Evolutionary conservation across 2,113 vertebrate genomes (phyloP).

Genomic region (Cathartes aura): DNA sequence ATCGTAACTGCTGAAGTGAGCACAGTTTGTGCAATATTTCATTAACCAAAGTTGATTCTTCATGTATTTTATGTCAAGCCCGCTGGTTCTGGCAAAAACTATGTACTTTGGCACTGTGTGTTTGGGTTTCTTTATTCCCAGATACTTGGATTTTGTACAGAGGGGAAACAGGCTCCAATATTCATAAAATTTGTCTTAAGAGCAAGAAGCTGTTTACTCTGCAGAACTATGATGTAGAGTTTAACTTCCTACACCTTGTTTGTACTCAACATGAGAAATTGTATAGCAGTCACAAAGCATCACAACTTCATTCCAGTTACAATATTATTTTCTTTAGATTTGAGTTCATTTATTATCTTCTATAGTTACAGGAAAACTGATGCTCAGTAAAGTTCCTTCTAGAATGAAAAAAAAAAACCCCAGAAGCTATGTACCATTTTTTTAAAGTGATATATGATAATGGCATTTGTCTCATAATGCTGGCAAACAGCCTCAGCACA

Average conservation of each 20-base stretch:
- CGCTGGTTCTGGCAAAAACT: background rate
- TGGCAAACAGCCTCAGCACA: background rate
- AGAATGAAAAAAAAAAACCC: background rate
- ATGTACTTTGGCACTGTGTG: fast-evolving
- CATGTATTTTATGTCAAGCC: background rate
- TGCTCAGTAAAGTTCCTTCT: background rate
- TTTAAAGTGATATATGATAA: background rate
- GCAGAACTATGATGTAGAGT: background rate
- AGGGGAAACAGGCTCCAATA: background rate
- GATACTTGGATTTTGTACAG: background rate
- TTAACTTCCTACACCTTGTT: background rate
- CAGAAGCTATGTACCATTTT: background rate
- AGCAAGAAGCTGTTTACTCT: background rate
- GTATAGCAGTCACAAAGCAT: background rate
- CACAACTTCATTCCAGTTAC: background rate
- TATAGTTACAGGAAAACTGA: background rate
- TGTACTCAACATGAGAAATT: background rate
- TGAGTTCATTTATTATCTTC: background rate
- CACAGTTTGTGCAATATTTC: background rate
- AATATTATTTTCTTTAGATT: background rate
- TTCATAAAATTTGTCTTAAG: background rate
- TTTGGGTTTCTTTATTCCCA: background rate
- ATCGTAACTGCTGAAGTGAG: background rate
- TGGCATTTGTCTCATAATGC: background rate
- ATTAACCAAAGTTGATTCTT: background rate